These are phyloP conservation scores for Nomada fabriciana DNA, from an alignment of 2,888 invertebrate species.

Conservation along the genomic window DNA sequence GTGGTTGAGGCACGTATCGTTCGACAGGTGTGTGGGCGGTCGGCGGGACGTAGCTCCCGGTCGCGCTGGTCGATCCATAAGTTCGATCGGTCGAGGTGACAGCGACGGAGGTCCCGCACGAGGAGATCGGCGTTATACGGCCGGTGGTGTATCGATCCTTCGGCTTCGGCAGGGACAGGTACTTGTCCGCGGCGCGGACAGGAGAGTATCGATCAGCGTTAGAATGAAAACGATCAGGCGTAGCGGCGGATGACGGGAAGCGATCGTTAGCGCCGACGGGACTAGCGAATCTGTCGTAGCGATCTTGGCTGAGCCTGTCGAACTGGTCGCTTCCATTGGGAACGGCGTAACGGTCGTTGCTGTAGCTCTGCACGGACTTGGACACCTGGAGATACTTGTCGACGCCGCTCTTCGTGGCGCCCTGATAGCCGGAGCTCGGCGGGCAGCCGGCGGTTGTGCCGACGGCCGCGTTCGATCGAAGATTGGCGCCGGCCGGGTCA, in stretches of 20 bases:
- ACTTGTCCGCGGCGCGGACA: conserved; percentile 79
- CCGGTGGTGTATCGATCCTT: conserved; percentile 80
- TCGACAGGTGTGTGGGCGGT: conserved; percentile 91
- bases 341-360: conserved; percentile 69
- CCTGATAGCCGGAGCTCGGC: conserved; percentile 55
- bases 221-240: conserved; percentile 76
- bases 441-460: neutral
- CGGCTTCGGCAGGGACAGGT: conserved; percentile 81
- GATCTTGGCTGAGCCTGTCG: conserved; percentile 56
- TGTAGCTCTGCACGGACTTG: conserved; percentile 79
- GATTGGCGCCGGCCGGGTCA: conserved; percentile 51
- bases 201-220: conserved; percentile 80
- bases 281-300: conserved; percentile 68
- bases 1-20: conserved; percentile 88
- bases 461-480: conserved; percentile 16
- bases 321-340: conserved; percentile 70
- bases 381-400: conserved; percentile 81
- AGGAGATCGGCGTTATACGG: conserved; percentile 66
- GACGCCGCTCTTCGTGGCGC: conserved; percentile 63
- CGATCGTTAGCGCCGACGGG: conserved; percentile 60
- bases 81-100: conserved; percentile 74
- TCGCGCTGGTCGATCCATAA: conserved; percentile 69
- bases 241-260: conserved; percentile 64
- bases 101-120: conserved; percentile 56
- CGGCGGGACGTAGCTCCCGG: conserved; percentile 87